These are phyloP conservation scores for Agrotis exclamationis DNA, from an alignment of 2,888 invertebrate genomes.

Conservation along the genomic window DNA sequence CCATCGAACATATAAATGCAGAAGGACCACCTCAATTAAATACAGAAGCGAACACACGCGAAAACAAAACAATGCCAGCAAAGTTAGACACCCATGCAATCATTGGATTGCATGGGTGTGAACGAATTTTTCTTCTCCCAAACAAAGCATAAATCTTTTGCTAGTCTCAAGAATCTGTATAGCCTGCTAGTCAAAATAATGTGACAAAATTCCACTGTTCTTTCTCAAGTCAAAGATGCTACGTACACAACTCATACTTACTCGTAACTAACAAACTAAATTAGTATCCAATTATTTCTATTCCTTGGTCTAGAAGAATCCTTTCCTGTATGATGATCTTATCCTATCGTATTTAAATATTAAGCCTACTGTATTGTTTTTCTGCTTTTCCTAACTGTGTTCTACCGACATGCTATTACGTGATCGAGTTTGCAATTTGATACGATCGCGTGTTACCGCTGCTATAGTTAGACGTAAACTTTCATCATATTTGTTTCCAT, in stretches of 20 bases:
- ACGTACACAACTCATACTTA: not conserved
- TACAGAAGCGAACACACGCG: not conserved
- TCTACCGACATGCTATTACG: conserved; percentile 65
- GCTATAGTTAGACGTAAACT: conserved; percentile 44
- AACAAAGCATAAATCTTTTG: no score
- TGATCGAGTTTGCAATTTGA: conserved; percentile 59
- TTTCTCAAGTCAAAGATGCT: not conserved
- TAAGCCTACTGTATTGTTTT: conserved; percentile 38
- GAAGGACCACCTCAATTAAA: conserved; percentile 9
- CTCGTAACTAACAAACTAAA: not conserved
- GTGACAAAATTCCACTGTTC: not conserved
- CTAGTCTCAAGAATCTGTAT: no score
- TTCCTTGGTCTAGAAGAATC: no score
- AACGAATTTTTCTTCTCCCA: no score
- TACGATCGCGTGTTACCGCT: conserved; percentile 57
- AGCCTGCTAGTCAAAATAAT: not conserved
- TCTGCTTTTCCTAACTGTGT: conserved; percentile 47
- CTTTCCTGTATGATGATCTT: no score
- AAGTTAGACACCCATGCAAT: not conserved
- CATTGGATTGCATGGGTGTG: no score
- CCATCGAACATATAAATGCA: conserved; percentile 5
- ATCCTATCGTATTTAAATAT: not conserved
- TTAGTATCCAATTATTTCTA: not conserved
- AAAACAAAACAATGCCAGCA: not conserved
- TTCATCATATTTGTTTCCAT: conserved; percentile 55